A percentile compares a stretch with the other conserved stretches of the same genome.
phyloP scores from a whole-genome alignment of 2,888 invertebrate species.

The Cephus nigrinus region DNA sequence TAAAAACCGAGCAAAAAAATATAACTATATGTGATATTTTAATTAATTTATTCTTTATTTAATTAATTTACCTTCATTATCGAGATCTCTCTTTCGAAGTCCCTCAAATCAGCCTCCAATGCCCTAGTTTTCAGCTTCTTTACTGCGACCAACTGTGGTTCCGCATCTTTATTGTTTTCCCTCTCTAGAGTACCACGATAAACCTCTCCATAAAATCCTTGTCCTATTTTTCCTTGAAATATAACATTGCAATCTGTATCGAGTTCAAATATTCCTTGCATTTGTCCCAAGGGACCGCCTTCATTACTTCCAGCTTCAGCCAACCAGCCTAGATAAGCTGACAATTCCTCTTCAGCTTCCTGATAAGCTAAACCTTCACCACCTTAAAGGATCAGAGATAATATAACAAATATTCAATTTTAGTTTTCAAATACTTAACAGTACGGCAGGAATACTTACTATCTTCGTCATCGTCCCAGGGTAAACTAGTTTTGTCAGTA shows the following conservation, averaged over 20 bases:
- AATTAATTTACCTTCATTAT: constrained; percentile 82
- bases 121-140: constrained; percentile 74
- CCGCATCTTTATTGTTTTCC: constrained; percentile 65
- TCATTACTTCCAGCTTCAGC: constrained; percentile 37
- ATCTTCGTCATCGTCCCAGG: constrained; percentile 56
- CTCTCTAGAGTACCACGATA: constrained; percentile 80
- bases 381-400: constrained; percentile 25
- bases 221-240: constrained; percentile 73
- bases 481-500: constrained; percentile 55
- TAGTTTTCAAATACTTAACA: background rate
- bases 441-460: constrained; percentile 28
- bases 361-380: constrained; percentile 33
- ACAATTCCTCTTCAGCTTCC: constrained; percentile 48
- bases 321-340: constrained; percentile 48
- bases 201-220: constrained; percentile 90
- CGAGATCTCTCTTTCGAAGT: constrained; percentile 86
- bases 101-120: constrained; percentile 70
- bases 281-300: constrained; percentile 52
- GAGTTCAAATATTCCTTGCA: constrained; percentile 71
- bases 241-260: constrained; percentile 72
- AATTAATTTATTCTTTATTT: background rate
- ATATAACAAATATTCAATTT: background rate
- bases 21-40: background rate
- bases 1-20: constrained; percentile 58
- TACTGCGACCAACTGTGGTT: constrained; percentile 74